Base-by-base conservation (phyloP, 2,797 vertebrate species). In the Nasua narica region DNA sequence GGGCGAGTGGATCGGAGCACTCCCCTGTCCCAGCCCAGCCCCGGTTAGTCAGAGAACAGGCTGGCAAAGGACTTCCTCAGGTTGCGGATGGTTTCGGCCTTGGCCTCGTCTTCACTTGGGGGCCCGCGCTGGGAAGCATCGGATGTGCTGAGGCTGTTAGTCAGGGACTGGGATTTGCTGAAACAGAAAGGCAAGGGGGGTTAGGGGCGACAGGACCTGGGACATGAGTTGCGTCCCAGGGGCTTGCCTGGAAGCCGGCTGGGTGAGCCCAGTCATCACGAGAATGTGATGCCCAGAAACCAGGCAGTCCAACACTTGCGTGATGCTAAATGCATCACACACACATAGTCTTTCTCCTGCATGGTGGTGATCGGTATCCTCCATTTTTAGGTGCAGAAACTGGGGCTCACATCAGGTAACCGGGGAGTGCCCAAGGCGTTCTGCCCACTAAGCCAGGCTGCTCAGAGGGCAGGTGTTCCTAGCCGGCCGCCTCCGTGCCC, bases 91-190 rank as follows among this genome's bases (percentile, higher is more conserved):
- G 99, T 99, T 97, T 99, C 99, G 0, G 99, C 99, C 98, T 99
- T 99, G 98, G 99, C 99, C 98, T 99, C 99, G 0, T 99, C 99
- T 87, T 99, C 99, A 0, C 97, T 99, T 77, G 99, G 65, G 58
- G 97, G 99, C 92, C 99, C 99, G 5, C 99, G 98, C 96, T 98
- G 98, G 97, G 99, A 94, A 0, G 99, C 98, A 95, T 99, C 99
- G 0, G 99, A 99, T 96, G 99, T 99, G 98, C 99, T 99, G 98
- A 99, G 99, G 98, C 99, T 99, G 99, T 99, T 99, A 94, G 99
- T 99, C 98, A 99, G 98, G 4, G 99, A 99, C 98, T 99, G 99
- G 0, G 99, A 99, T 98, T 99, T 99, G 98, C 99, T 99, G 99
- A 43, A 99, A 99, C 32, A 88, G 88, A 98, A 97, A 98, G 92